Evolutionary conservation across 2,113 vertebrate genomes (phyloP), one percentile per base, ranked within the genome.

Genomic region (Pycnonotus jocosus): DNA sequence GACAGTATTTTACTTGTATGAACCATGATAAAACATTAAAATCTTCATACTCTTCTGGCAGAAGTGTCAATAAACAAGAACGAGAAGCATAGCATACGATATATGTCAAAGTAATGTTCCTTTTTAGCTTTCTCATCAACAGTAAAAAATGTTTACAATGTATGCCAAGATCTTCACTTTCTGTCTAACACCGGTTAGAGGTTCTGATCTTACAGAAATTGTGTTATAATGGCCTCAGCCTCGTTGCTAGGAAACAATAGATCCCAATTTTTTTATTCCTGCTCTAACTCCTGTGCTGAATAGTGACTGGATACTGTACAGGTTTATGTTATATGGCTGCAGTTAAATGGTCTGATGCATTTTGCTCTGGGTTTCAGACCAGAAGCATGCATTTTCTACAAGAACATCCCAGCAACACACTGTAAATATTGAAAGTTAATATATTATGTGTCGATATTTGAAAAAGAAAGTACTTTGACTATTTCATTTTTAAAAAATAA

Each of bases 401-500:
- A 97, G 96, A 97, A 97, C 98, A 97, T 98, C 97, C 97, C 97
- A 96, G 97, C 98, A 98, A 98, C 97, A 95, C 88, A 97, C 97
- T 98, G 98, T 98, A 98, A 97, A 98, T 98, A 98, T 70, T 97
- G 78, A 96, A 98, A 97, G 96, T 98, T 97, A 97, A 98, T 97
- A 98, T 97, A 98, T 98, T 98, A 97, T 94, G 98, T 98, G 98
- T 98, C 95, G 81, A 98, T 98, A 98, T 98, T 98, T 98, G 98
- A 98, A 98, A 98, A 97, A 98, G 90, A 97, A 97, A 97, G 98
- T 98, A 98, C 98, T 98, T 98, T 98, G 98, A 98, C 98, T 98
- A 98, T 98, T 98, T 98, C 98, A 90, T 98, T 99, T 99, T 98
- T 98, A 86, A 98, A 98, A 98, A 98, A 98, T 98, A 98, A 98